Evolutionary conservation across 2,113 vertebrate species (phyloP).

Genomic region (Oreochromis tanganicae): DNA sequence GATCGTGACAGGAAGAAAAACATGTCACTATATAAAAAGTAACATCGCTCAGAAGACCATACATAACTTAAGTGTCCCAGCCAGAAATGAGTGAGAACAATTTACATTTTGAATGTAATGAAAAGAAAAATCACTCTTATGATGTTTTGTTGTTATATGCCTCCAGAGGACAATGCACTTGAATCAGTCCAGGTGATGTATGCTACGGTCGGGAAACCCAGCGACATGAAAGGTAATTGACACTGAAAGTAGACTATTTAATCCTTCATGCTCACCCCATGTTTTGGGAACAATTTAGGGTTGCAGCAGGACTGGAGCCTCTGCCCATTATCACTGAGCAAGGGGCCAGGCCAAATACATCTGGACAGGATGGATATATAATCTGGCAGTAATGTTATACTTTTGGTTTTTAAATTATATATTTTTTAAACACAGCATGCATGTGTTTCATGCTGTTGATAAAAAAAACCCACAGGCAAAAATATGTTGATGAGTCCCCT

Average conservation of each 20-base stretch:
- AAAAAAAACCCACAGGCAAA: background rate
- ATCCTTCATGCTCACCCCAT: background rate
- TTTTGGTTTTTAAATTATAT: background rate
- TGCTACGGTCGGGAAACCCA: background rate
- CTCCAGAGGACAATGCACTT: background rate
- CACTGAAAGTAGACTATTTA: background rate
- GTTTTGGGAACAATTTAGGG: background rate
- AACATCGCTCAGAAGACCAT: too few species aligned
- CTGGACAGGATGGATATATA: background rate
- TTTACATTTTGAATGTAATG: too few species aligned
- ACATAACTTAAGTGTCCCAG: too few species aligned
- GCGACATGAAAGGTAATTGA: accelerated
- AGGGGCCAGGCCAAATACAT: background rate
- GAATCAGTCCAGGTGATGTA: background rate
- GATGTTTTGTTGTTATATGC: background rate
- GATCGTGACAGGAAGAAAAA: too few species aligned
- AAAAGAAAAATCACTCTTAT: too few species aligned
- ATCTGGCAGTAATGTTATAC: background rate
- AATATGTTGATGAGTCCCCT: background rate
- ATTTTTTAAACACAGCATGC: background rate
- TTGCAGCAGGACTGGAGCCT: accelerated
- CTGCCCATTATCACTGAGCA: background rate
- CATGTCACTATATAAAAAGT: too few species aligned
- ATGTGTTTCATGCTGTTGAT: background rate
- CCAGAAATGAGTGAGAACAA: too few species aligned